Percentiles rank a stretch among this genome's conserved stretches.
Evolutionary conservation across 2,797 vertebrate genomes (phyloP).

Genomic region (Mus minutoides): DNA sequence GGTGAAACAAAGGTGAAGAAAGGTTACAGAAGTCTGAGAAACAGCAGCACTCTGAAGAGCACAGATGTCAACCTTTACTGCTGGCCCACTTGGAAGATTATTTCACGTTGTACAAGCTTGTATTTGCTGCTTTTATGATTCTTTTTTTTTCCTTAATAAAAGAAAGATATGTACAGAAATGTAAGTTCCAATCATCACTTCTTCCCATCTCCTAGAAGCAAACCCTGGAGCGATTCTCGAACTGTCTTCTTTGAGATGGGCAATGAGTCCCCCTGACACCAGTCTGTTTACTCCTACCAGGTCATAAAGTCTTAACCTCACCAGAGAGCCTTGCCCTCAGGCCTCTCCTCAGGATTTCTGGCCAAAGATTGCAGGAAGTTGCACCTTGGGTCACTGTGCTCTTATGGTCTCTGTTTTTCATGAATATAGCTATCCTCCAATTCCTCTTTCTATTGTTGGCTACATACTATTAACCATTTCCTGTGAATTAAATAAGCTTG

Average conservation of each 20-base stretch:
- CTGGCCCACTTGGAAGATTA: background rate
- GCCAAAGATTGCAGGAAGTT: background rate
- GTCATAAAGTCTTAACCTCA: slow-evolving; percentile 65
- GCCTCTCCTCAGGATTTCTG: slow-evolving; percentile 20
- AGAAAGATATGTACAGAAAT: slow-evolving; percentile 47
- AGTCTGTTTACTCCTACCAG: slow-evolving; percentile 28
- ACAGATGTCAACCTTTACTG: slow-evolving; percentile 48
- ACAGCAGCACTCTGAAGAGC: slow-evolving; percentile 21
- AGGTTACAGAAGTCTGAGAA: slow-evolving; percentile 60
- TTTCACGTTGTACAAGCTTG: slow-evolving; percentile 37
- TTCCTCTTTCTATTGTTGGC: background rate
- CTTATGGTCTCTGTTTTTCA: background rate
- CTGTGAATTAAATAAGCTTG: background rate
- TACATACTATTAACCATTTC: background rate
- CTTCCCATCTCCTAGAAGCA: slow-evolving; percentile 39
- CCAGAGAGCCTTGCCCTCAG: slow-evolving; percentile 1
- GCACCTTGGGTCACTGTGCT: background rate
- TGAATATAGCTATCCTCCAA: background rate
- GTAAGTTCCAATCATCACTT: slow-evolving; percentile 43
- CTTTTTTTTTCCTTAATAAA: slow-evolving; percentile 21
- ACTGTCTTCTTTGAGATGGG: background rate
- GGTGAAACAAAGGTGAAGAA: slow-evolving; percentile 55
- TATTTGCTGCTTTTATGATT: slow-evolving; percentile 36
- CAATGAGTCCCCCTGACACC: slow-evolving; percentile 59
- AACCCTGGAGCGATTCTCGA: slow-evolving; percentile 64